These are phyloP conservation scores for Galaxea fascicularis DNA, from an alignment of 92 coral and sea anemone genomes.

Conservation along the genomic window DNA sequence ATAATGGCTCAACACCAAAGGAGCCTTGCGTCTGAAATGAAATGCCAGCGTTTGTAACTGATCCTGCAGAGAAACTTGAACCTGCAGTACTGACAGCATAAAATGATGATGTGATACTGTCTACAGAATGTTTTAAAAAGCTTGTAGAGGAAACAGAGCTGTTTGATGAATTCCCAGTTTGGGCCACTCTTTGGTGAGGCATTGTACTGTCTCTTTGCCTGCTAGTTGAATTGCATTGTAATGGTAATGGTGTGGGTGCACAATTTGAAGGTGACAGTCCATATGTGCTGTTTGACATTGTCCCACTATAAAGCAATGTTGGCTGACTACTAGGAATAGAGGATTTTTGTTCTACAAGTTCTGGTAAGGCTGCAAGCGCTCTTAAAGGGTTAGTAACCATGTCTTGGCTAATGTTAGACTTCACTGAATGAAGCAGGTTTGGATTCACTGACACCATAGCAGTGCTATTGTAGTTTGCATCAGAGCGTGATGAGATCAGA, in stretches of 20 bases:
- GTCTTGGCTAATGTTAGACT: slow-evolving; percentile 50
- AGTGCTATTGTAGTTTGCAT: slow-evolving; percentile 72
- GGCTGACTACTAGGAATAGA: slow-evolving; percentile 31
- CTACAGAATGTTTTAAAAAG: slow-evolving; percentile 85
- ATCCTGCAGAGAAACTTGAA: not conserved
- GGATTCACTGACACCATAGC: slow-evolving; percentile 91
- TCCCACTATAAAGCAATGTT: not conserved
- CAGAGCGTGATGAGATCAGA: slow-evolving; percentile 80
- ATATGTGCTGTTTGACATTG: slow-evolving; percentile 9
- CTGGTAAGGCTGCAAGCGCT: slow-evolving; percentile 67
- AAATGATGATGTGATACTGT: slow-evolving; percentile 86
- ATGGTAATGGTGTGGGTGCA: slow-evolving; percentile 5
- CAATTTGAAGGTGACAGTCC: slow-evolving; percentile 9
- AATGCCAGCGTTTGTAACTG: slow-evolving; percentile 1
- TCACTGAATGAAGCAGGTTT: slow-evolving; percentile 74
- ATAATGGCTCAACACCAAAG: slow-evolving; percentile 39
- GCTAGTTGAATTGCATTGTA: not conserved
- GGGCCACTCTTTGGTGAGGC: slow-evolving; percentile 10
- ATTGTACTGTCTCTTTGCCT: slow-evolving; percentile 7
- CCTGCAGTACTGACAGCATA: slow-evolving; percentile 37
- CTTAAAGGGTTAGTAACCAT: slow-evolving; percentile 52
- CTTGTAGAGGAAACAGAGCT: slow-evolving; percentile 60
- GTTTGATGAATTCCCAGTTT: slow-evolving; percentile 27
- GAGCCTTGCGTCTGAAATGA: slow-evolving; percentile 13
- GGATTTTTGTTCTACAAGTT: slow-evolving; percentile 58